A percentile compares a stretch with the other conserved stretches of the same genome.
phyloP scores from a whole-genome alignment of 2,797 vertebrate genomes.

The Acanthopagrus latus region DNA sequence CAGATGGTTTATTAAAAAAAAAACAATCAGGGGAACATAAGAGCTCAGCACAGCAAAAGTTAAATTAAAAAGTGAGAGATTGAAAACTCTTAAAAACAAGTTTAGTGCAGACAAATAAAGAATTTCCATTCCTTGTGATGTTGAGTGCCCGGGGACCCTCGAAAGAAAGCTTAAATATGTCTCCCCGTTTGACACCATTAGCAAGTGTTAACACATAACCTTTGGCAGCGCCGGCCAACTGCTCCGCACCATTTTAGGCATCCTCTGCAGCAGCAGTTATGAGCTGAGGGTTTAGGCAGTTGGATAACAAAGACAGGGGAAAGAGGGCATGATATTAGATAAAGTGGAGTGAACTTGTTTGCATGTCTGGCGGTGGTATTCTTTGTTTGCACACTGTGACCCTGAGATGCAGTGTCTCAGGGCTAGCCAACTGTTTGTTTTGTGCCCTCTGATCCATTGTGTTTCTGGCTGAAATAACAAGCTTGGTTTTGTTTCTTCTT shows the following conservation, averaged over 20 bases:
- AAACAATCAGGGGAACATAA: not conserved
- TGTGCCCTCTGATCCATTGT: constrained; percentile 55
- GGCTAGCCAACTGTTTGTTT: constrained; percentile 64
- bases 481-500: constrained; percentile 9
- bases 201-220: constrained; percentile 82
- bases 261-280: constrained; percentile 55
- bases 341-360: constrained; percentile 74
- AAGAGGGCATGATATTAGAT: constrained; percentile 75
- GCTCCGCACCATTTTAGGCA: constrained; percentile 63
- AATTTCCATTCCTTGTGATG: constrained; percentile 36
- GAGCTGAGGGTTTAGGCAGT: constrained; percentile 63
- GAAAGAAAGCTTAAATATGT: constrained; percentile 79
- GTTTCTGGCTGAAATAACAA: constrained; percentile 56
- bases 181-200: constrained; percentile 84
- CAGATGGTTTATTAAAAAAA: constrained; percentile 1
- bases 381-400: constrained; percentile 75
- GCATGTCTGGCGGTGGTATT: constrained; percentile 72
- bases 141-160: constrained; percentile 58
- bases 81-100: constrained; percentile 27
- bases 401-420: constrained; percentile 74
- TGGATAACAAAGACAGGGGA: constrained; percentile 62
- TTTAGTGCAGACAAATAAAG: constrained; percentile 16
- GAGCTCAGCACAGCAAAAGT: not conserved
- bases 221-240: constrained; percentile 68
- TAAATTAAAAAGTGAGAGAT: constrained; percentile 2